phyloP scores from a whole-genome alignment of 2,797 vertebrate species.

The Sebastes kiyomatsui region DNA sequence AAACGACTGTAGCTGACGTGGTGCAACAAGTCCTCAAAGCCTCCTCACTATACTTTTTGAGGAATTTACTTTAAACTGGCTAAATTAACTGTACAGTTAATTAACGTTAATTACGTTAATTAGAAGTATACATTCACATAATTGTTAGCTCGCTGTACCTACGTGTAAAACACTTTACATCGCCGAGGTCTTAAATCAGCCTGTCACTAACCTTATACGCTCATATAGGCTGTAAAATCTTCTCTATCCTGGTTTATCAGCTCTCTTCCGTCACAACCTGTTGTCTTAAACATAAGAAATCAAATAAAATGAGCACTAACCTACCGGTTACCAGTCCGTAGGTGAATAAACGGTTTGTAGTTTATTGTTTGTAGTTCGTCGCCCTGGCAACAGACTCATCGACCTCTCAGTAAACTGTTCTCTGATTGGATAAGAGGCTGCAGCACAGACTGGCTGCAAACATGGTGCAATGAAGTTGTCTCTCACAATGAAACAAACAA shows the following conservation, averaged over 20 bases:
- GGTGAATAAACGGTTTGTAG: not conserved
- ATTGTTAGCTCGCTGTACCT: not conserved
- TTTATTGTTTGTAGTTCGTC: constrained; percentile 46
- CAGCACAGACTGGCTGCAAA: not conserved
- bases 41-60: not conserved
- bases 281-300: not conserved
- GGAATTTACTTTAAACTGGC: not conserved
- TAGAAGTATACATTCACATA: not conserved
- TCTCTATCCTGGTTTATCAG: not conserved
- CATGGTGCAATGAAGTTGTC: too few relatives aligned
- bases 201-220: too few relatives aligned
- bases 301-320: not conserved
- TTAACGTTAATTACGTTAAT: not conserved
- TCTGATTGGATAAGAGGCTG: constrained; percentile 54
- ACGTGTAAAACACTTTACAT: not conserved
- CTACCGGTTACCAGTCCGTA: not conserved
- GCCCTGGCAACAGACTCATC: constrained; percentile 18
- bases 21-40: not conserved
- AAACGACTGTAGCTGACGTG: too few relatives aligned
- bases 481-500: not conserved
- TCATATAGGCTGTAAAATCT: not conserved
- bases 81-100: not conserved
- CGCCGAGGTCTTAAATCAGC: not conserved
- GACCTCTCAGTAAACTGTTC: constrained; percentile 34
- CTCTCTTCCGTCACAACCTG: not conserved